Conservation (phyloP, 2,113 vertebrate species). For the Gallinago undulata region DNA sequence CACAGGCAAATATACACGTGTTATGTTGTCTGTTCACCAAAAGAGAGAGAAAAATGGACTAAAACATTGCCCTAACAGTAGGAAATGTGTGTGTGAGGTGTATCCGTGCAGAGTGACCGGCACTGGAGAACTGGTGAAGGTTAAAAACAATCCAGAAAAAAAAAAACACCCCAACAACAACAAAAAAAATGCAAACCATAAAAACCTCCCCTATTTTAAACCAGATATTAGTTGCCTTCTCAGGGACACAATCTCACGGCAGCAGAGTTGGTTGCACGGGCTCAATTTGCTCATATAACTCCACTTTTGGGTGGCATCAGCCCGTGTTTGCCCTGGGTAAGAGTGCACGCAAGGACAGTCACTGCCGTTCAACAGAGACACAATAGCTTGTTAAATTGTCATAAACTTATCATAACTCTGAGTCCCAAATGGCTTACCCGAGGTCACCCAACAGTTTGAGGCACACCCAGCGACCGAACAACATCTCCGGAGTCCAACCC, state of each 20-base stretch:
- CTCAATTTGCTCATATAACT: neutral
- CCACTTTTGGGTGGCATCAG: neutral
- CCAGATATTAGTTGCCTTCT: neutral
- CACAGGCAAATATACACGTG: neutral
- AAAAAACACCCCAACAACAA: no score
- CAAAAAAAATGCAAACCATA: neutral
- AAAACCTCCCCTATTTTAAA: neutral
- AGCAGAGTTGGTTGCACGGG: neutral
- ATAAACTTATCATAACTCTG: slow-evolving; percentile 57
- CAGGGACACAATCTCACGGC: neutral
- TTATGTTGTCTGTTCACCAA: neutral
- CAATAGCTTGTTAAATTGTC: slow-evolving; percentile 69
- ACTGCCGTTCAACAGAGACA: slow-evolving; percentile 58
- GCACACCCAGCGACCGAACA: slow-evolving; percentile 53
- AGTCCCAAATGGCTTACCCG: slow-evolving; percentile 58
- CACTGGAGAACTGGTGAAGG: neutral
- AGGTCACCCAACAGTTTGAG: slow-evolving; percentile 58
- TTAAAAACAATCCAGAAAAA: neutral
- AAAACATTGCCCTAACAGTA: neutral
- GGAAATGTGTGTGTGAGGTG: neutral
- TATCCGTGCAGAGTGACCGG: neutral
- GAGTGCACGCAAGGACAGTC: slow-evolving; percentile 58
- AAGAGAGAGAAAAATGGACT: neutral
- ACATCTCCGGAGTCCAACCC: slow-evolving; percentile 21
- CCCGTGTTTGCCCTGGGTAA: slow-evolving; percentile 30